Evolutionary conservation across 2,888 invertebrate species (phyloP).

Genomic region (Megaustenia siamemsis): DNA sequence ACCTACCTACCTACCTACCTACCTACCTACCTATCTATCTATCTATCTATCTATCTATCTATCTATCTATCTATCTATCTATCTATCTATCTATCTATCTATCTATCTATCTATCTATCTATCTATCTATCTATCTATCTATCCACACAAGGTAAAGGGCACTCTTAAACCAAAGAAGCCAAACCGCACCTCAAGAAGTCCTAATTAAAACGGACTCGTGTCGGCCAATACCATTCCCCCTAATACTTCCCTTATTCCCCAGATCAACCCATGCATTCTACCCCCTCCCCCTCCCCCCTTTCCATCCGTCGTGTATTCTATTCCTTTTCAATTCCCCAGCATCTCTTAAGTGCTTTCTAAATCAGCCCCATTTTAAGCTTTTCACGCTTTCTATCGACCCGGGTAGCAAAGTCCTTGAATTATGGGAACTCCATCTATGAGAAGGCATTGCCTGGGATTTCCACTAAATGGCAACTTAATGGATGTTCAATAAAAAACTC

Average conservation of each 20-base stretch:
- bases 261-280: not conserved
- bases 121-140: no score
- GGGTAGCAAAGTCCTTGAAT: constrained; percentile 36
- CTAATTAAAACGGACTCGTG: no score
- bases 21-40: no score
- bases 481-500: not conserved
- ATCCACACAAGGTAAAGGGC: no score
- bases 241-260: not conserved
- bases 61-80: no score
- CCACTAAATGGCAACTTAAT: constrained; percentile 18
- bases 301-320: not conserved
- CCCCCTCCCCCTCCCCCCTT: not conserved
- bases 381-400: constrained; percentile 27
- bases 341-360: constrained; percentile 35
- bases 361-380: constrained; percentile 1
- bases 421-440: not conserved
- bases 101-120: no score
- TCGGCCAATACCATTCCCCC: no score
- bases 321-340: constrained; percentile 10
- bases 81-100: no score
- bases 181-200: no score
- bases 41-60: no score
- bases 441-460: not conserved
- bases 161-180: no score
- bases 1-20: no score